Conservation (phyloP, 2,797 vertebrate genomes). For the Cheirogaleus major region DNA sequence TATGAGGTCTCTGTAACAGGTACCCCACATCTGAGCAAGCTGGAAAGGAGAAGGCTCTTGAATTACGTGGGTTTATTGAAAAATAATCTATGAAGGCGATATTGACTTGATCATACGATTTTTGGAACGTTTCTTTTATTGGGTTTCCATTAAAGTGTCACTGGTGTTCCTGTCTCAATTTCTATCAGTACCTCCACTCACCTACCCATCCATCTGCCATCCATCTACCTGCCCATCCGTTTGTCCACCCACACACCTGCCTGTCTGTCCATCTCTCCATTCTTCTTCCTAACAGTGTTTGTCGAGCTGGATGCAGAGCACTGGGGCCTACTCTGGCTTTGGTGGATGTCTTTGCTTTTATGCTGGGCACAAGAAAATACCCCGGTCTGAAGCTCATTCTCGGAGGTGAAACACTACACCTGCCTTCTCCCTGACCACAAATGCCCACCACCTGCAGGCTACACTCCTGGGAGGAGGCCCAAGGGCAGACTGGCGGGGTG, state of each 20-base stretch:
- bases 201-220: background rate
- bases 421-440: background rate
- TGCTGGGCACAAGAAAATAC: background rate
- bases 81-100: constrained; percentile 34
- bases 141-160: constrained; percentile 11
- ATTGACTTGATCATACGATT: background rate
- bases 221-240: too few species aligned
- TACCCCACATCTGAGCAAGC: background rate
- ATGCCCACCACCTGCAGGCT: background rate
- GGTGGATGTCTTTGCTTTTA: background rate
- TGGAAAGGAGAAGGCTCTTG: background rate
- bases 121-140: background rate
- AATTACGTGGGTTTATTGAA: constrained; percentile 51
- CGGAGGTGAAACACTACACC: background rate
- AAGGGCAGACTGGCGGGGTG: background rate
- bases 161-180: background rate
- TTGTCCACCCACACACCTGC: background rate
- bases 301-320: background rate
- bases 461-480: background rate
- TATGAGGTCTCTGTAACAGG: background rate
- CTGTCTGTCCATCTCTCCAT: background rate
- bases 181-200: background rate
- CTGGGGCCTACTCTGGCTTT: background rate
- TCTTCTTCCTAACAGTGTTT: background rate
- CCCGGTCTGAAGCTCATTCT: background rate